phyloP scores from a whole-genome alignment of 2,113 vertebrate species.

The Anarrhichthys ocellatus region DNA sequence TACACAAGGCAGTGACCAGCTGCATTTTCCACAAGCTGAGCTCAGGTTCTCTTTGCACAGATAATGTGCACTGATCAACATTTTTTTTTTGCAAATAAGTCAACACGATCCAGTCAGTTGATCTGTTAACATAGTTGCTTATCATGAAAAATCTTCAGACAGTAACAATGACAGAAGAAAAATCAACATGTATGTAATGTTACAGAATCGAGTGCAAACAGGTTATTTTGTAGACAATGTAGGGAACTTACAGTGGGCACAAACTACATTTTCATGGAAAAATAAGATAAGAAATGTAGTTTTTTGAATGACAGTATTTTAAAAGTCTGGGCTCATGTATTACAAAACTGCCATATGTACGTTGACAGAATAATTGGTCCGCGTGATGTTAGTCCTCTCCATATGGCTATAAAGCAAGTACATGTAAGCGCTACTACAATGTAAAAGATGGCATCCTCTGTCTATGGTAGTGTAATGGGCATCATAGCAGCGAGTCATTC shows the following conservation, averaged over 20 bases:
- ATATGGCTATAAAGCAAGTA: not conserved
- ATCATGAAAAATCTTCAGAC: not conserved
- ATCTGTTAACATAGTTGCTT: not conserved
- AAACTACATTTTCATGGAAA: not conserved
- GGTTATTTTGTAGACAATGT: not conserved
- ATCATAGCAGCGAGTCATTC: not conserved
- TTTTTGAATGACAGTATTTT: not conserved
- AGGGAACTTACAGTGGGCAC: not conserved
- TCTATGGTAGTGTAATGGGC: not conserved
- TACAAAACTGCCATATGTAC: not conserved
- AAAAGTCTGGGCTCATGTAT: not conserved
- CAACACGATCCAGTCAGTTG: not conserved
- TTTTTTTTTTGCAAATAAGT: not conserved
- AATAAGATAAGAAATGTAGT: not conserved
- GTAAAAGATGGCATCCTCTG: not conserved
- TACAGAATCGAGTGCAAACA: not conserved
- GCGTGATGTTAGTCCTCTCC: not conserved
- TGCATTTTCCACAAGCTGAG: not conserved
- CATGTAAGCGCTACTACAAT: not conserved
- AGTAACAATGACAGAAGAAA: not conserved
- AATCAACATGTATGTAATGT: not conserved
- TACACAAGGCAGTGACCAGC: conserved; percentile 11
- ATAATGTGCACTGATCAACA: not conserved
- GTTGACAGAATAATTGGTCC: not conserved
- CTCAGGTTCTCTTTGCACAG: not conserved